Evolutionary conservation across 53 echinoderm and acorn worm species (phyloP), one percentile per base, ranked within the genome.

Genomic region (Astropecten irregularis): DNA sequence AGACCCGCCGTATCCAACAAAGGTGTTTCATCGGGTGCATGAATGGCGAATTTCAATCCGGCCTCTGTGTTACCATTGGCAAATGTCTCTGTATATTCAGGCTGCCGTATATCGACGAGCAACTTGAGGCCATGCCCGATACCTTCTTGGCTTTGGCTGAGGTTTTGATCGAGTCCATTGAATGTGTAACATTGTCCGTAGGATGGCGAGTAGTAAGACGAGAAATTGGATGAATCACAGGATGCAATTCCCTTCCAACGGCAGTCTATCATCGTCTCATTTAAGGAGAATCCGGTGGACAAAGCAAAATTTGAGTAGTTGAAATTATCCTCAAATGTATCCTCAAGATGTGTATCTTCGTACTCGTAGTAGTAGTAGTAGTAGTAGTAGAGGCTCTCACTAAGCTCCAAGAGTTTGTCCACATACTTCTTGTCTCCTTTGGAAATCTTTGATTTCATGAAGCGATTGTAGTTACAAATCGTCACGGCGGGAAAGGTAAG

Each of bases 141-240:
- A 16, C 83, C 83, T 52, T 66, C 55, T 14, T 32, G 46, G 18
- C 23, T 58, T 69, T 83, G 83, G 6, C 27, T 32, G 49, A 15
- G 34, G 18, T 16, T 32, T 31, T 53, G 0, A 4, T 29, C 18
- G 21, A 0, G n/a, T 3, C 32, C 27, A 28, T 39, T 55, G 31
- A 84, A 84, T 2, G 56, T 55, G 70, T 56, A 84, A 68, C 84
- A 84, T n/a, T 42, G 58, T 13, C 84, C 84, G 60, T 71, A 84
- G 16, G 26, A 1, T 40, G 56, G 71, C 8, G 70, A 70, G 35
- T 58, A 84, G 48, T 29, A 57, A 0, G 31, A 13, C 29, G 57
- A 39, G 60, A 84, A 71, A 39, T 69, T 59, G n/a, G 31, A 8
- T 6, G 71, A 59, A 34, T 31, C 30, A 34, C 71, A 84, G 9